phyloP scores from a whole-genome alignment of 2,113 vertebrate species.

The Sitta europaea region DNA sequence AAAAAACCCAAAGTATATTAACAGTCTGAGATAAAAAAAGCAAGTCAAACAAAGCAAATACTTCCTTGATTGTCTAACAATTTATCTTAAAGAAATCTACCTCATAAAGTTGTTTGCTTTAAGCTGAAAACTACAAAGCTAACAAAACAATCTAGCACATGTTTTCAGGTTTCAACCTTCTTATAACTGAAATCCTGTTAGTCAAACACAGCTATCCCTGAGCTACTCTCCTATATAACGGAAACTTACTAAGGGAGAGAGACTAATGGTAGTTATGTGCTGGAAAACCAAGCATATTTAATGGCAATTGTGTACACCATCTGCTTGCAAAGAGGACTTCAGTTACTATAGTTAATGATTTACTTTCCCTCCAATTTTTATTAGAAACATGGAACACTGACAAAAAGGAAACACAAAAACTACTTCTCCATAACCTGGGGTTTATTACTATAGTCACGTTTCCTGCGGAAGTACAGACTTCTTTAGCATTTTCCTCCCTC shows the following conservation, averaged over 20 bases:
- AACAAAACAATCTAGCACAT: background rate
- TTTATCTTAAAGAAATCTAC: background rate
- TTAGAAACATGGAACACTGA: background rate
- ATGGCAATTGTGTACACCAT: background rate
- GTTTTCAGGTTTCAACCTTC: background rate
- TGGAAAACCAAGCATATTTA: background rate
- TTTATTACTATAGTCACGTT: background rate
- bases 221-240: background rate
- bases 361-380: background rate
- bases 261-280: background rate
- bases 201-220: background rate
- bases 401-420: background rate
- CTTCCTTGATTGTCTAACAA: background rate
- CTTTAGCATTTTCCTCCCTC: background rate
- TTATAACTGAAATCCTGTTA: background rate
- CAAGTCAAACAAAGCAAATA: background rate
- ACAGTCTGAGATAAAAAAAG: background rate
- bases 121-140: background rate
- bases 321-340: background rate
- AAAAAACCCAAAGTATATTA: background rate
- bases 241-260: background rate
- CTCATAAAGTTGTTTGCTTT: background rate
- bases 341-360: constrained; percentile 11
- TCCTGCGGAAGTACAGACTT: background rate
- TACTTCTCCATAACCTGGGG: background rate